Evolutionary conservation across 2,797 vertebrate genomes (phyloP).

Genomic region (Centropyge bicolor): DNA sequence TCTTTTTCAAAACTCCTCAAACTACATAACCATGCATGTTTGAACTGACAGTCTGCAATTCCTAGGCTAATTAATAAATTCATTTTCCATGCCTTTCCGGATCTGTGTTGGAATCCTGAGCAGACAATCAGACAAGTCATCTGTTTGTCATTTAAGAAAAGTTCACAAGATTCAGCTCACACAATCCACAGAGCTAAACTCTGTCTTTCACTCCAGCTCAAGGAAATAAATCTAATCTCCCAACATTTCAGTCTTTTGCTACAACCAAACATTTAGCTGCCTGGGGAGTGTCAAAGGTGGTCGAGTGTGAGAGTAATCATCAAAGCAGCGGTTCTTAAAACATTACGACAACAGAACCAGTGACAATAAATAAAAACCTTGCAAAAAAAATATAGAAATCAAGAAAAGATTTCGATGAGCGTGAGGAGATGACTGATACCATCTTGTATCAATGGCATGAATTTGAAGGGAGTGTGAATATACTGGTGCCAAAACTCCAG

Average conservation of each 20-base stretch:
- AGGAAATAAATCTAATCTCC: background rate
- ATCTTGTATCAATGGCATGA: constrained; percentile 6
- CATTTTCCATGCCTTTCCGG: background rate
- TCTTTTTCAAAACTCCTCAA: background rate
- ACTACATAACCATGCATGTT: background rate
- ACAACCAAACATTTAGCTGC: constrained; percentile 64
- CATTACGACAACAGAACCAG: constrained; percentile 27
- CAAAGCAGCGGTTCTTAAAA: constrained; percentile 35
- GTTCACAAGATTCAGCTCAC: background rate
- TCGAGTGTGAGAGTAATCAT: background rate
- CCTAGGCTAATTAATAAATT: background rate
- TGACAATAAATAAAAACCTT: constrained; percentile 49
- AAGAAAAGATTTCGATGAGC: constrained; percentile 16
- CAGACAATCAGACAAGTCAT: constrained; percentile 13
- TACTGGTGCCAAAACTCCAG: constrained; percentile 51
- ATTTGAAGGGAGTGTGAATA: constrained; percentile 43
- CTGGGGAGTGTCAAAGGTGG: constrained; percentile 45
- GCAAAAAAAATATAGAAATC: background rate
- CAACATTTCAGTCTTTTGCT: constrained; percentile 36
- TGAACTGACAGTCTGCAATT: background rate
- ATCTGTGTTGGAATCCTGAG: background rate
- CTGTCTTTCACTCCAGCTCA: background rate
- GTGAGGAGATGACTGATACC: constrained; percentile 14
- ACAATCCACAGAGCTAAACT: constrained; percentile 15
- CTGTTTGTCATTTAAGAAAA: background rate